phyloP scores from a whole-genome alignment of 1,140 invertebrate species.

The Ostrea denselamellosa region DNA sequence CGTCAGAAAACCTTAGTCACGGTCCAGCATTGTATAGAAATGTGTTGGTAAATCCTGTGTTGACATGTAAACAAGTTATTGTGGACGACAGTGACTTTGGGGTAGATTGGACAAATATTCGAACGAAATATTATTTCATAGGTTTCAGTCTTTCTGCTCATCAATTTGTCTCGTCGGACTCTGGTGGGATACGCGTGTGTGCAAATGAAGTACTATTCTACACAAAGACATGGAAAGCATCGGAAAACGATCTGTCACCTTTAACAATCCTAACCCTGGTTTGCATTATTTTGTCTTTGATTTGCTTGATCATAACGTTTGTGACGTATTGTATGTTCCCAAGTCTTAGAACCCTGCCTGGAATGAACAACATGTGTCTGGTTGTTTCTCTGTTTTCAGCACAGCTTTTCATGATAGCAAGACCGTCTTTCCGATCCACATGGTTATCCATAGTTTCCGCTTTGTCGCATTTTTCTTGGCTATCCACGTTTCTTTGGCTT shows the following conservation, averaged over 20 bases:
- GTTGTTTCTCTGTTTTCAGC: slow-evolving; percentile 61
- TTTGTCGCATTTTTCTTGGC: slow-evolving; percentile 24
- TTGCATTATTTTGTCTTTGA: slow-evolving; percentile 57
- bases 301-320: slow-evolving; percentile 61
- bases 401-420: slow-evolving; percentile 47
- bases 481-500: slow-evolving; percentile 51
- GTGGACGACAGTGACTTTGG: not conserved
- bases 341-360: slow-evolving; percentile 64
- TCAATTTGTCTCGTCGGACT: no score
- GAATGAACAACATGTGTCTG: slow-evolving; percentile 66
- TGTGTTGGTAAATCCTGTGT: not conserved
- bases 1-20: not conserved
- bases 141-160: not conserved
- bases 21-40: not conserved
- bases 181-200: not conserved
- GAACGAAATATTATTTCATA: not conserved
- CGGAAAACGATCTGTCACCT: not conserved
- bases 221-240: not conserved
- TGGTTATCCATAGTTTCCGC: not conserved
- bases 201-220: not conserved
- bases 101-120: not conserved
- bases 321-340: slow-evolving; percentile 63
- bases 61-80: slow-evolving; percentile 29
- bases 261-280: slow-evolving; percentile 41
- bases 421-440: not conserved